Base-by-base conservation (phyloP, 2,797 vertebrate species). In the Acipenser ruthenus region DNA sequence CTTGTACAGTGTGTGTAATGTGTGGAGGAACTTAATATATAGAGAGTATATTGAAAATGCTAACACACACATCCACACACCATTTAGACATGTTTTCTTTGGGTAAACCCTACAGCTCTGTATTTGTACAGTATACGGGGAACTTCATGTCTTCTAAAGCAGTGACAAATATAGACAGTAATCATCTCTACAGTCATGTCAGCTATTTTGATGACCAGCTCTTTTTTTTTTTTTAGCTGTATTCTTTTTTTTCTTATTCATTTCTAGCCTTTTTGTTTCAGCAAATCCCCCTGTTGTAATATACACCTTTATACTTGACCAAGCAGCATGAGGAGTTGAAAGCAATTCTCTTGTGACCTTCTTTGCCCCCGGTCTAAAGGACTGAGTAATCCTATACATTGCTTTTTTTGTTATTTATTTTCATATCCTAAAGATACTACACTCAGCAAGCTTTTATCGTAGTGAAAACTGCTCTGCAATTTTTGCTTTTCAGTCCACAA, bases 401-500 rank as follows among this genome's bases (percentile, higher is more conserved):
- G 55, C 56, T 60, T 1, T 67, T 62, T 12, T 12, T 13, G 10
- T 37, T 37, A 37, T 37, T 37, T 37, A 37, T 37, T 37, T 37
- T 37, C 5, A 37, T 37, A 37, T 37, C 37, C 37, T 37, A 37
- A 89, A 83, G 83, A 83, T 83, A 78, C 60, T 50, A 80, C 81
- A 75, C 79, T 83, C 83, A 80, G 77, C 80, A 83, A 75, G 83
- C 84, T 86, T 88, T 88, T 88, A 84, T 81, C 70, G 83, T 83
- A 66, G 69, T 69, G 82, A 82, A 82, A 87, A 82, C 4, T 1
- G 74, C 68, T 68, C 77, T 77, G 83, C 85, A 84, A 83, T 90
- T 37, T 37, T 37, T 37, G 37, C 15, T 37, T 37, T 37, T 88
- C 88, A 87, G 79, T 87, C 83, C 84, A 74, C 49, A 71, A 64